These are phyloP conservation scores for Montipora efflorescens DNA, from an alignment of 64 coral and sea anemone genomes.

Conservation along the genomic window DNA sequence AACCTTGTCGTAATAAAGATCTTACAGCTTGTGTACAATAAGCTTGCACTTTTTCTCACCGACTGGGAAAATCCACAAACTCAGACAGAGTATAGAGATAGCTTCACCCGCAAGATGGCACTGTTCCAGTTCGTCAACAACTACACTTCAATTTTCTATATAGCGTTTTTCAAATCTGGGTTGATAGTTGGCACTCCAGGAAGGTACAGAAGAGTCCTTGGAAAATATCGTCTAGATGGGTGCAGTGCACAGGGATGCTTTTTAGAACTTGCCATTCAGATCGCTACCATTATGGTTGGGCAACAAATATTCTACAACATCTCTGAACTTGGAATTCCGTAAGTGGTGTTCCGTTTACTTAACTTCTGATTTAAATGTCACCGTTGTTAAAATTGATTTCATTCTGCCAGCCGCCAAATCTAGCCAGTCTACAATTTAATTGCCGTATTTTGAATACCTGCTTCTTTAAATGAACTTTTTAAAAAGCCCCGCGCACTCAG, in stretches of 20 bases:
- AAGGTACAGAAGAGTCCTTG: constrained; percentile 53
- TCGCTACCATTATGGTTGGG: constrained; percentile 82
- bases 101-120: constrained; percentile 76
- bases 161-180: constrained; percentile 80
- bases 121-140: constrained; percentile 86
- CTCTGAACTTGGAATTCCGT: constrained; percentile 75
- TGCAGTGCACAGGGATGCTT: constrained; percentile 74
- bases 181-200: constrained; percentile 73
- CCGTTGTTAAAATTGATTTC: not conserved
- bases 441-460: no score
- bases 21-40: constrained; percentile 74
- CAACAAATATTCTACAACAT: constrained; percentile 82
- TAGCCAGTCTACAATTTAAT: no score
- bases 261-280: constrained; percentile 74
- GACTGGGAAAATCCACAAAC: constrained; percentile 88
- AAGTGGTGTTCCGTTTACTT: not conserved
- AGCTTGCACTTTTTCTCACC: constrained; percentile 67
- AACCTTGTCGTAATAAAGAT: constrained; percentile 79
- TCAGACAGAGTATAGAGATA: constrained; percentile 70
- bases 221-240: constrained; percentile 64
- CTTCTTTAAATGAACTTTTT: no score
- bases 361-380: not conserved
- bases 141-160: constrained; percentile 84
- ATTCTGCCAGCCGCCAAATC: no score
- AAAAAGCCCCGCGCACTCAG: no score